Percentiles rank a stretch among this genome's conserved stretches.
phyloP scores from a whole-genome alignment of 2,888 invertebrate species.

The Eilema depressum region DNA sequence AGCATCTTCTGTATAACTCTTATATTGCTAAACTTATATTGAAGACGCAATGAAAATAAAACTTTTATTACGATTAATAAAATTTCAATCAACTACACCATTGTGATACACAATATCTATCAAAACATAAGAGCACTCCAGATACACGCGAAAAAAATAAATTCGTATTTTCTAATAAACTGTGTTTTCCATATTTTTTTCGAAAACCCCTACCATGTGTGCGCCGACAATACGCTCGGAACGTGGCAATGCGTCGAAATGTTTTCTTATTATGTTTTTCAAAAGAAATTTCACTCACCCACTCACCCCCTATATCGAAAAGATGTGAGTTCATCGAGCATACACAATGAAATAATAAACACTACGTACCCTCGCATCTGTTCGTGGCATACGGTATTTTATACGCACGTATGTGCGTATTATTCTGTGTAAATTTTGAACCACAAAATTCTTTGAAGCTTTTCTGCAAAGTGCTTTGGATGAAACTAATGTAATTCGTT shows the following conservation, averaged over 20 bases:
- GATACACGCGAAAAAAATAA: constrained; percentile 35
- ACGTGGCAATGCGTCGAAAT: constrained; percentile 44
- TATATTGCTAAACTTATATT: neutral
- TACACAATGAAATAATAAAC: constrained; percentile 68
- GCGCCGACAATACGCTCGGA: constrained; percentile 30
- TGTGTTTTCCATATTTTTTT: constrained; percentile 32
- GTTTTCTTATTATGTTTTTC: constrained; percentile 47
- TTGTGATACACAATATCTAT: neutral
- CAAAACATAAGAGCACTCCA: constrained; percentile 22
- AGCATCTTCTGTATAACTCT: neutral
- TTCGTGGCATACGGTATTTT: constrained; percentile 54
- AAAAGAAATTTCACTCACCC: constrained; percentile 52
- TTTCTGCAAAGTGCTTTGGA: constrained; percentile 6
- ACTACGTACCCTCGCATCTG: constrained; percentile 56
- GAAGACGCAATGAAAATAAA: neutral
- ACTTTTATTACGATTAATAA: neutral
- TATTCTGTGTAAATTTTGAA: constrained; percentile 42
- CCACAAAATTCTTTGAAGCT: constrained; percentile 6
- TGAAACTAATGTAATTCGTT: neutral
- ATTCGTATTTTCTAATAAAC: constrained; percentile 38
- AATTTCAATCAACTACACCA: neutral
- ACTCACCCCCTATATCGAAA: constrained; percentile 50
- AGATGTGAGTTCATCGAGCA: constrained; percentile 53
- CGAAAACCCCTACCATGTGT: constrained; percentile 39
- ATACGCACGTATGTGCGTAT: constrained; percentile 46